These are phyloP conservation scores for Lytechinus pictus DNA, from an alignment of 35 echinoderm and acorn worm genomes.

Conservation along the genomic window DNA sequence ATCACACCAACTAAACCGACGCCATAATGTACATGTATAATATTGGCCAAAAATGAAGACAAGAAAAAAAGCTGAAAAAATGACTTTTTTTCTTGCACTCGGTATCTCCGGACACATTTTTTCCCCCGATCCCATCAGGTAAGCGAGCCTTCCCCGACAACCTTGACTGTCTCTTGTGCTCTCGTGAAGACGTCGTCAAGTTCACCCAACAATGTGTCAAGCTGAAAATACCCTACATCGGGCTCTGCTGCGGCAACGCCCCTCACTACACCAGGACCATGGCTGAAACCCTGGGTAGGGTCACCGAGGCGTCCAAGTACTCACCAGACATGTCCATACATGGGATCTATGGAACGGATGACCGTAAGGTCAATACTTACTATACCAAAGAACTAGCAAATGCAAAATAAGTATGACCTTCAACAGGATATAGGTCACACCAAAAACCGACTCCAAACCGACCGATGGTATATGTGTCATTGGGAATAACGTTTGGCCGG, in stretches of 20 bases:
- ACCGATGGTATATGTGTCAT: too few relatives aligned
- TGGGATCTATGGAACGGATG: conserved; percentile 67
- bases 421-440: too few relatives aligned
- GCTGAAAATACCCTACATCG: conserved; percentile 85
- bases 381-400: background rate
- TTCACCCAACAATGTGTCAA: conserved; percentile 73
- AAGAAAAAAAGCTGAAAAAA: too few relatives aligned
- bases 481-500: too few relatives aligned
- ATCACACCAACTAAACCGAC: too few relatives aligned
- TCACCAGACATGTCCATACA: conserved; percentile 76
- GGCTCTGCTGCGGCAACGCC: conserved; percentile 92
- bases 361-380: conserved; percentile 33
- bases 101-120: background rate
- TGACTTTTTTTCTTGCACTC: background rate
- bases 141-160: conserved; percentile 60
- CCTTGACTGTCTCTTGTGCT: conserved; percentile 62
- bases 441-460: too few relatives aligned
- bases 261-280: conserved; percentile 84
- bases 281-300: conserved; percentile 80
- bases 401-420: too few relatives aligned
- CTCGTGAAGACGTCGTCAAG: conserved; percentile 65
- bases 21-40: too few relatives aligned
- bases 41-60: too few relatives aligned
- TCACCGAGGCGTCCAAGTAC: conserved; percentile 71
- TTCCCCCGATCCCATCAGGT: background rate